Evolutionary conservation across 2,888 invertebrate genomes (phyloP).

Genomic region (Hylaea fasciaria): DNA sequence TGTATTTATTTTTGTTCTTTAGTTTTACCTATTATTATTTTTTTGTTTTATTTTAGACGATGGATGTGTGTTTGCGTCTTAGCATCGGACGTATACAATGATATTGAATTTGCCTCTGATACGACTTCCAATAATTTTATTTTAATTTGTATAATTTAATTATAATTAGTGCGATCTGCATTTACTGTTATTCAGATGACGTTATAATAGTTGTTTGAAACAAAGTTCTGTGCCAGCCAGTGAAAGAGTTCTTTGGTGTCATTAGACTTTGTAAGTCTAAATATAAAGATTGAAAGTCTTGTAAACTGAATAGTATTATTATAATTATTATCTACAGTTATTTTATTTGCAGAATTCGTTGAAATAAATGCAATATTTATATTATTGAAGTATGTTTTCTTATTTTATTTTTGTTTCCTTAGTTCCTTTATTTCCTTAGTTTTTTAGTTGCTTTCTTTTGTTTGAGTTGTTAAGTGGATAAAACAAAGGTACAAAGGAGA

Average conservation of each 20-base stretch:
- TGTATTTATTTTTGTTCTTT: conserved; percentile 83
- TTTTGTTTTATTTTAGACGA: conserved; percentile 71
- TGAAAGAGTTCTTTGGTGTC: conserved; percentile 70
- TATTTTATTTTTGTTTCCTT: conserved; percentile 72
- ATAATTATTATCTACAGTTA: conserved; percentile 84
- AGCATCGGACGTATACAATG: conserved; percentile 58
- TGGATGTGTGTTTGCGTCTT: conserved; percentile 61
- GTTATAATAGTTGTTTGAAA: conserved; percentile 75
- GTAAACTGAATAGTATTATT: conserved; percentile 84
- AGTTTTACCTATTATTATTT: conserved; percentile 71
- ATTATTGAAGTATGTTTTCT: conserved; percentile 83
- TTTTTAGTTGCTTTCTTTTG: conserved; percentile 51
- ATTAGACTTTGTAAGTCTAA: conserved; percentile 55
- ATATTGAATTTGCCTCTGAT: conserved; percentile 77
- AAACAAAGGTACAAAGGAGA: conserved; percentile 51
- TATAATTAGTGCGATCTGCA: conserved; percentile 80
- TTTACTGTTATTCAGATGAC: conserved; percentile 81
- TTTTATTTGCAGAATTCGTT: conserved; percentile 84
- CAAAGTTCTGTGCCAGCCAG: conserved; percentile 79
- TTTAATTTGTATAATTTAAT: conserved; percentile 82
- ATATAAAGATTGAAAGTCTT: conserved; percentile 75
- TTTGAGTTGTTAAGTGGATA: conserved; percentile 49
- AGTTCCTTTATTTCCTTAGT: conserved; percentile 73
- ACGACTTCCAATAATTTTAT: conserved; percentile 81
- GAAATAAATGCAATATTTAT: conserved; percentile 86